Evolutionary conservation across 2,888 invertebrate species (phyloP).

Genomic region (Plebejus anna): DNA sequence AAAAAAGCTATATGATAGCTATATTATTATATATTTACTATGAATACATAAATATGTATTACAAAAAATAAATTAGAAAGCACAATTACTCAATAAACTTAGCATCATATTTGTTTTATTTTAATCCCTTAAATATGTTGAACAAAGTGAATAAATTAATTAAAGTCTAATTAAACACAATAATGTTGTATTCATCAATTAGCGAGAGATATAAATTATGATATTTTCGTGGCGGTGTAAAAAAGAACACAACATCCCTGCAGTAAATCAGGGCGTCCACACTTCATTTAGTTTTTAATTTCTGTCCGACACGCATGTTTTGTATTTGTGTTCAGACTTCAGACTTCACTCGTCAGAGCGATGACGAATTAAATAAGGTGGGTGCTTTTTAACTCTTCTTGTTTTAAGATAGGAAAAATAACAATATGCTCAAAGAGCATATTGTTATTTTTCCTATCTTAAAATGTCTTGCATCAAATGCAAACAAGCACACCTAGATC

Average conservation of each 20-base stretch:
- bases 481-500: no score
- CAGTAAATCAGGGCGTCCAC: conserved; percentile 39
- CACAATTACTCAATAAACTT: no score
- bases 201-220: conserved; percentile 29
- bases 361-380: not conserved
- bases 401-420: no score
- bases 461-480: no score
- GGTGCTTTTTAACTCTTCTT: not conserved
- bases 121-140: not conserved
- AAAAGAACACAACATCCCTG: conserved; percentile 36
- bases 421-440: no score
- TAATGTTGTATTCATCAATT: conserved; percentile 1
- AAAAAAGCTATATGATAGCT: not conserved
- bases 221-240: conserved; percentile 35
- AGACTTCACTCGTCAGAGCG: not conserved
- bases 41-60: no score
- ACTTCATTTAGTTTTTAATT: conserved; percentile 44
- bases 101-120: not conserved
- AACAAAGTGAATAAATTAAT: not conserved
- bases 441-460: no score
- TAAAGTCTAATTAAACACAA: not conserved
- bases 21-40: no score
- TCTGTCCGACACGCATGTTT: conserved; percentile 37
- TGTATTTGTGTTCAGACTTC: not conserved
- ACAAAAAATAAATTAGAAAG: no score